These are phyloP conservation scores for Nemopilema nomurai DNA, from an alignment of 30 jellyfish, hydroid and myxozoan species.

Conservation along the genomic window DNA sequence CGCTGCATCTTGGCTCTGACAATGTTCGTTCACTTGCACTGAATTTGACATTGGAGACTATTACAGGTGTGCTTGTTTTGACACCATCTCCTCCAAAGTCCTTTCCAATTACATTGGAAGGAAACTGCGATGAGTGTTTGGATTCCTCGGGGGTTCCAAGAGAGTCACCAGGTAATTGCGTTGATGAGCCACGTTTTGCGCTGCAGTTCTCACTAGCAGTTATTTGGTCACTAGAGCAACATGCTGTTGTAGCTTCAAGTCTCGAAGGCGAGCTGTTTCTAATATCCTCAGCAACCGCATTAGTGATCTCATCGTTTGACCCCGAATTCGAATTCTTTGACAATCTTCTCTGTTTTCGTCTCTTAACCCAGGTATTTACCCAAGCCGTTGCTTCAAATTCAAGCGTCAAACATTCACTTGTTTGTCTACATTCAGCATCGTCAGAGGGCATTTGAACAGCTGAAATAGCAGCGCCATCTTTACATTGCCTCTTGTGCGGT, in stretches of 20 bases:
- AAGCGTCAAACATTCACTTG: constrained; percentile 17
- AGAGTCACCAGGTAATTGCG: background rate
- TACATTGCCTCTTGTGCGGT: background rate
- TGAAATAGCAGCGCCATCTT: background rate
- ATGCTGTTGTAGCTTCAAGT: background rate
- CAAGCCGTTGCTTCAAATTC: constrained; percentile 59
- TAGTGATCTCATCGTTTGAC: background rate
- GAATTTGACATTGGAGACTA: constrained; percentile 13
- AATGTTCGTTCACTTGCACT: background rate
- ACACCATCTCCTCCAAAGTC: background rate
- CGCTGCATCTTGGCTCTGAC: constrained; percentile 30
- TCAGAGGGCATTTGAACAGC: background rate
- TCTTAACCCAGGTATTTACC: constrained; percentile 82
- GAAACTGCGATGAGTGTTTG: background rate
- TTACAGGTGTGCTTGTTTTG: constrained; percentile 10
- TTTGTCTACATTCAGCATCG: background rate
- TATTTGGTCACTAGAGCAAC: background rate
- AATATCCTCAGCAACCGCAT: background rate
- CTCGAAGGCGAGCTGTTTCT: background rate
- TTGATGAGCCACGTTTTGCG: background rate
- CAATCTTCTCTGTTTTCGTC: constrained; percentile 79
- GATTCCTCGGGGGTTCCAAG: background rate
- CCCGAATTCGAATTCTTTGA: background rate
- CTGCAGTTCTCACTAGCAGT: background rate
- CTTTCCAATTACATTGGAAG: background rate